These are phyloP conservation scores for Pristis pectinata DNA, from an alignment of 2,797 vertebrate genomes.

Conservation along the genomic window DNA sequence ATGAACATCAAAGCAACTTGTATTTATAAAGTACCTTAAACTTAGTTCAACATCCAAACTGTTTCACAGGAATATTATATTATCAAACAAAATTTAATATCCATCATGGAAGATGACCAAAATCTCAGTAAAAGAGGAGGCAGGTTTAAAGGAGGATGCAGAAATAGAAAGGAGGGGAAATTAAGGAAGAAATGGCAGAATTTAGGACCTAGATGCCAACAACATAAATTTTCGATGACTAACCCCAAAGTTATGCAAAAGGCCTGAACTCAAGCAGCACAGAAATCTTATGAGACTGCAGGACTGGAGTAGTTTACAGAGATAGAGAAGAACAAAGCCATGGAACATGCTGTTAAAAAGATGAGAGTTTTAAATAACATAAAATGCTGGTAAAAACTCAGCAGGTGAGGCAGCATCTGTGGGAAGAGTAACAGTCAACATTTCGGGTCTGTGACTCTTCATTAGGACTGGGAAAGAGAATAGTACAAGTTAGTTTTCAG, in stretches of 20 bases:
- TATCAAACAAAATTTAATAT: neutral
- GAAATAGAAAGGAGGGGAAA: neutral
- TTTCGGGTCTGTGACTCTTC: no score
- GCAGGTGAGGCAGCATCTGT: no score
- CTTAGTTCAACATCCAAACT: neutral
- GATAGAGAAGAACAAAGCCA: neutral
- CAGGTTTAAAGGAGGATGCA: neutral
- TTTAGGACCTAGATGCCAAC: neutral
- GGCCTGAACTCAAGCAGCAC: neutral
- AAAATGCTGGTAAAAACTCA: no score
- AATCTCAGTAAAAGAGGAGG: neutral
- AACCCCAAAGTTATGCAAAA: neutral
- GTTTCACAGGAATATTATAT: neutral
- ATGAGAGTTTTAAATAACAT: no score
- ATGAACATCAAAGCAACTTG: neutral
- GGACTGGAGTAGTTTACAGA: neutral
- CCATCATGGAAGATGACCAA: neutral
- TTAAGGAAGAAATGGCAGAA: neutral
- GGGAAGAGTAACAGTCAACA: no score
- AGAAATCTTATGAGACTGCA: neutral
- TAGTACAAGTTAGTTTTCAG: no score
- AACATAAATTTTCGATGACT: neutral
- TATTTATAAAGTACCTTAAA: neutral
- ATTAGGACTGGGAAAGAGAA: no score
- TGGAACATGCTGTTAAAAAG: no score